These are phyloP conservation scores for Ceratosolen solmsi DNA, from an alignment of 1,140 invertebrate genomes.

Conservation along the genomic window DNA sequence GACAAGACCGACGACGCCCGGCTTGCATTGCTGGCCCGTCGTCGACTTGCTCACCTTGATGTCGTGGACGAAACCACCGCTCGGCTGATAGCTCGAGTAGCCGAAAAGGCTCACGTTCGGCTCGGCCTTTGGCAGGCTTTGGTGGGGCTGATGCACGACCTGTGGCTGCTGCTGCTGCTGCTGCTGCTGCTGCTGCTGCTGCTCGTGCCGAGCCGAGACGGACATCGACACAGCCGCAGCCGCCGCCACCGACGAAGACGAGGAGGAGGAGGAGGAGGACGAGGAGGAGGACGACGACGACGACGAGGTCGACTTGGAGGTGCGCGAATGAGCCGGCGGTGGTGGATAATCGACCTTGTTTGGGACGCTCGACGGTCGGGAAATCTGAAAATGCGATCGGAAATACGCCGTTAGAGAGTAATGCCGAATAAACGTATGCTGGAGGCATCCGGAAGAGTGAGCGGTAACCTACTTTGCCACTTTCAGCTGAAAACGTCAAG, in stretches of 20 bases:
- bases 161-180: slow-evolving; percentile 44
- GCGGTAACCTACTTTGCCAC: too few species aligned
- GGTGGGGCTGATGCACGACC: slow-evolving; percentile 70
- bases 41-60: slow-evolving; percentile 67
- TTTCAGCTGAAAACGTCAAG: too few species aligned
- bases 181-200: slow-evolving; percentile 49
- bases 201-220: slow-evolving; percentile 69
- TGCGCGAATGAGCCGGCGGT: slow-evolving; percentile 76
- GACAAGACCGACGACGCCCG: slow-evolving; percentile 61
- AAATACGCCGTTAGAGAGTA: neutral
- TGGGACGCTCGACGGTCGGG: slow-evolving; percentile 72
- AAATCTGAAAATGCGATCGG: slow-evolving; percentile 57
- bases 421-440: too few species aligned
- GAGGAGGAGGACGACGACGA: slow-evolving; percentile 68
- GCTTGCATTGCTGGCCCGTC: slow-evolving; percentile 55
- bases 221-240: slow-evolving; percentile 61
- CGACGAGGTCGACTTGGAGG: slow-evolving; percentile 63
- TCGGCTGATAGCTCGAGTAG: slow-evolving; percentile 79
- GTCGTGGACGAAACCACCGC: slow-evolving; percentile 71
- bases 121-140: slow-evolving; percentile 80
- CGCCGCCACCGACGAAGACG: slow-evolving; percentile 63
- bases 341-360: slow-evolving; percentile 76
- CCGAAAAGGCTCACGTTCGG: slow-evolving; percentile 83
- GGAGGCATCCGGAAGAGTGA: too few species aligned
- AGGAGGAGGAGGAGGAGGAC: slow-evolving; percentile 67